Evolutionary conservation across 2,888 invertebrate genomes (phyloP).

Genomic region (Pycnomerus fuliginosus): DNA sequence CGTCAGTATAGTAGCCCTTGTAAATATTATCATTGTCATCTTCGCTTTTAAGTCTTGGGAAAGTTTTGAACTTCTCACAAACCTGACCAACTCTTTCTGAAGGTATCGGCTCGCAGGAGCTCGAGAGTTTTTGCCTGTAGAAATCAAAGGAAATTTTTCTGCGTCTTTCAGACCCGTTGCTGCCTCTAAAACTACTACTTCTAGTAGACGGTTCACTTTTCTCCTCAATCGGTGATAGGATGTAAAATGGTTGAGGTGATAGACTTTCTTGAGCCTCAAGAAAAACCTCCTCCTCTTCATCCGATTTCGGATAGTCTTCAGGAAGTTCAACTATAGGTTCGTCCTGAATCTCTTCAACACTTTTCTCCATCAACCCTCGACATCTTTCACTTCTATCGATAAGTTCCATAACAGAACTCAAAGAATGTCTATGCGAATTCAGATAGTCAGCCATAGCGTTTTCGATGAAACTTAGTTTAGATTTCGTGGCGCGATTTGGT

Average conservation of each 20-base stretch:
- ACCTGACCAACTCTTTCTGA: slow-evolving; percentile 35
- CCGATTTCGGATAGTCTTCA: too few relatives aligned
- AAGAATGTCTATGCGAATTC: slow-evolving; percentile 51
- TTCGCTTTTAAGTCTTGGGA: slow-evolving; percentile 55
- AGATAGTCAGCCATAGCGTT: slow-evolving; percentile 51
- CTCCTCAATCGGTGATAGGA: slow-evolving; percentile 60
- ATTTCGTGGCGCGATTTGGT: slow-evolving; percentile 37
- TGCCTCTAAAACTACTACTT: slow-evolving; percentile 50
- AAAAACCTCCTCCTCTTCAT: slow-evolving; percentile 29
- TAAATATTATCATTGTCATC: slow-evolving; percentile 33
- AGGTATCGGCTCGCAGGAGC: slow-evolving; percentile 48
- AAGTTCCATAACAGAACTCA: slow-evolving; percentile 52
- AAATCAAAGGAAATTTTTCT: slow-evolving; percentile 25
- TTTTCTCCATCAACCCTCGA: slow-evolving; percentile 16
- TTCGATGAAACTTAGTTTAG: slow-evolving; percentile 45
- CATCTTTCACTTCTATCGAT: slow-evolving; percentile 33
- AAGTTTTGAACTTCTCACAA: slow-evolving; percentile 56
- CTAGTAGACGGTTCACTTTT: slow-evolving; percentile 58
- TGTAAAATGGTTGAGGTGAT: slow-evolving; percentile 39
- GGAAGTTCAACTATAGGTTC: slow-evolving; percentile 9
- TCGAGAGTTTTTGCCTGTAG: slow-evolving; percentile 41
- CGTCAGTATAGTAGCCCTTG: slow-evolving; percentile 37
- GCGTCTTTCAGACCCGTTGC: slow-evolving; percentile 41
- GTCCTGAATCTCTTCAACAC: slow-evolving; percentile 18
- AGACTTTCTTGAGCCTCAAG: slow-evolving; percentile 18